Conservation (phyloP, 2,113 vertebrate species). For the Forbesichthys agassizii region DNA sequence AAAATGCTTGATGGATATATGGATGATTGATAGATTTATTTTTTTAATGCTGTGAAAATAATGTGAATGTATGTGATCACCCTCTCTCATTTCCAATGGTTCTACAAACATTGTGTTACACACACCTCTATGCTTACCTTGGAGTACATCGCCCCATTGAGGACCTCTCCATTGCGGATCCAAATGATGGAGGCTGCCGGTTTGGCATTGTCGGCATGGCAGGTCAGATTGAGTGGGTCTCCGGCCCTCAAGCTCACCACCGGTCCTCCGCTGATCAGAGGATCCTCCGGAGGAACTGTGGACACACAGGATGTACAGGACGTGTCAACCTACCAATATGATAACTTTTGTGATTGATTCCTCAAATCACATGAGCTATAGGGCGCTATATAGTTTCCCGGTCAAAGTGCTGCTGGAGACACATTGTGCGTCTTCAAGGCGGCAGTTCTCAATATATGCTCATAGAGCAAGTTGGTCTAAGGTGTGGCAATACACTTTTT, state of each 20-base stretch:
- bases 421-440: too few species aligned
- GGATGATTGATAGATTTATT: too few species aligned
- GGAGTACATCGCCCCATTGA: slow-evolving; percentile 94
- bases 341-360: too few species aligned
- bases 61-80: too few species aligned
- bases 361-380: too few species aligned
- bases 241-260: slow-evolving; percentile 93
- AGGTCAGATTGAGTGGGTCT: slow-evolving; percentile 95
- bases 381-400: too few species aligned
- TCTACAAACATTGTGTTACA: slow-evolving; percentile 49
- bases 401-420: too few species aligned
- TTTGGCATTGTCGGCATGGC: slow-evolving; percentile 95
- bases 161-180: slow-evolving; percentile 90
- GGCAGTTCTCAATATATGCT: too few species aligned
- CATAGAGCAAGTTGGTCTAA: too few species aligned
- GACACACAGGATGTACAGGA: slow-evolving; percentile 14
- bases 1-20: neutral
- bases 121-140: slow-evolving; percentile 83
- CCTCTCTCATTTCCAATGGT: neutral
- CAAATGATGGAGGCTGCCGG: slow-evolving; percentile 95
- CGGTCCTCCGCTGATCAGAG: slow-evolving; percentile 90
- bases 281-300: slow-evolving; percentile 94
- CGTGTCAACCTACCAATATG: neutral
- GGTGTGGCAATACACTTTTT: too few species aligned
- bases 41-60: too few species aligned